Evolutionary conservation across 2,797 vertebrate genomes (phyloP), one percentile per base, ranked within the genome.

Genomic region (Sebastes nivosus): DNA sequence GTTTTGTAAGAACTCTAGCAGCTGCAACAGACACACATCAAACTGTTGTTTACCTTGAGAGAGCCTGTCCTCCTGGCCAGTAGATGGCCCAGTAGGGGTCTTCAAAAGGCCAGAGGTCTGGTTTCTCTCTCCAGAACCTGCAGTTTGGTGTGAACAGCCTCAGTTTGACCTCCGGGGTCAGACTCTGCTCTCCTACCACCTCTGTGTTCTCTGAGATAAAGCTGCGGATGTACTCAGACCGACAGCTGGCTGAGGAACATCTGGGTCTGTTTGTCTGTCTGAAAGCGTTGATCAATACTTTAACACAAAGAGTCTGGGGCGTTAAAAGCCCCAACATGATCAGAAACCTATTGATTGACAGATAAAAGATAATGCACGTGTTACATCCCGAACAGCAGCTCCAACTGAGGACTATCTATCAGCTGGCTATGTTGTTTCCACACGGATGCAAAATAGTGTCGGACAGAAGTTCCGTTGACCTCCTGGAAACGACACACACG

Each of bases 51-150:
- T 94, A 98, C 97, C 97, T 97, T 16, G 97, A 94, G 11, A 99
- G 92, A 1, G 97, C 98, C 82, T 99, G 98, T 66, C 98, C 98
- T 69, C 98, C 98, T 1, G 98, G 98, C 98, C 98, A 99, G 87
- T 99, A 99, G 87, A 99, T 96, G 1, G 98, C 98, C 98, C 98
- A 99, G 89, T 97, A 99, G 0, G 98, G 98, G 30, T 99, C 97
- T 2, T 92, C 81, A 0, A 97, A 96, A 18, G 98, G 98, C 98
- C 98, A 99, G 1, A 96, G 86, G 52, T 98, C 97, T 1, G 97
- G 95, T 55, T 90, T 96, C 59, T 97, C 96, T 66, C 90, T 93
- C 98, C 98, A 99, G 88, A 98, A 98, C 29, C 93, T 95, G 92
- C 98, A 98, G 24, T 76, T 95, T 3, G 97, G 95, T 0, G 97